A percentile compares a stretch with the other conserved stretches of the same genome.
phyloP scores from a whole-genome alignment of 1,140 invertebrate genomes.

The Brachionus angularis region DNA sequence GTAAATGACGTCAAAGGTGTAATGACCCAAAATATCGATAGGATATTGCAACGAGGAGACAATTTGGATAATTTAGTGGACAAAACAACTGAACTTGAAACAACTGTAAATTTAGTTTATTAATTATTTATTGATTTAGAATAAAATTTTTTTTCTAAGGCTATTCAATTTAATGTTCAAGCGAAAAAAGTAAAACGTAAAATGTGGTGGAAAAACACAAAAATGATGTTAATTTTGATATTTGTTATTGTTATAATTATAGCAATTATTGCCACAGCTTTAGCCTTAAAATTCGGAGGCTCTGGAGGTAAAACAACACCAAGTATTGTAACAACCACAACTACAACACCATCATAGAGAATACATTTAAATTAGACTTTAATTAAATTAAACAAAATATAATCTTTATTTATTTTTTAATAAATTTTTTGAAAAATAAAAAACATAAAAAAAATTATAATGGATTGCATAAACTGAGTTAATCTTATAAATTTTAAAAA shows the following conservation, averaged over 20 bases:
- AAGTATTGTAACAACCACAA: not conserved
- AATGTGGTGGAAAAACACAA: slow-evolving; percentile 58
- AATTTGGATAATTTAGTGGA: slow-evolving; percentile 56
- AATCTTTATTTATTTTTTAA: slow-evolving; percentile 12
- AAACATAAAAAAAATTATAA: slow-evolving; percentile 25
- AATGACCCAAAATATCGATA: slow-evolving; percentile 59
- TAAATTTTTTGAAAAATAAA: slow-evolving; percentile 12
- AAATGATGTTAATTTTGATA: slow-evolving; percentile 54
- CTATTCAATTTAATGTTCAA: slow-evolving; percentile 53
- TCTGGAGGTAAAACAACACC: not conserved
- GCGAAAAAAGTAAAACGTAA: slow-evolving; percentile 51
- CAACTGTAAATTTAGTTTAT: slow-evolving; percentile 49
- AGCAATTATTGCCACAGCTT: slow-evolving; percentile 47
- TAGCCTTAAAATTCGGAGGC: slow-evolving; percentile 14
- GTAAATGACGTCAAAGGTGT: slow-evolving; percentile 58
- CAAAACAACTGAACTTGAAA: slow-evolving; percentile 57
- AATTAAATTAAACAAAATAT: too few species aligned
- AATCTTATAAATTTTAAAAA: too few species aligned
- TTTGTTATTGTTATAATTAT: slow-evolving; percentile 50
- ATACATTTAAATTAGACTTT: not conserved
- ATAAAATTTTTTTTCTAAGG: slow-evolving; percentile 46
- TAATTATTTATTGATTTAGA: not conserved
- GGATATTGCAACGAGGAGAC: slow-evolving; percentile 58
- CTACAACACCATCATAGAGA: not conserved
- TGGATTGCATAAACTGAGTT: too few species aligned